Base-by-base conservation (phyloP, 2,888 invertebrate species). In the Drosophila leonis region DNA sequence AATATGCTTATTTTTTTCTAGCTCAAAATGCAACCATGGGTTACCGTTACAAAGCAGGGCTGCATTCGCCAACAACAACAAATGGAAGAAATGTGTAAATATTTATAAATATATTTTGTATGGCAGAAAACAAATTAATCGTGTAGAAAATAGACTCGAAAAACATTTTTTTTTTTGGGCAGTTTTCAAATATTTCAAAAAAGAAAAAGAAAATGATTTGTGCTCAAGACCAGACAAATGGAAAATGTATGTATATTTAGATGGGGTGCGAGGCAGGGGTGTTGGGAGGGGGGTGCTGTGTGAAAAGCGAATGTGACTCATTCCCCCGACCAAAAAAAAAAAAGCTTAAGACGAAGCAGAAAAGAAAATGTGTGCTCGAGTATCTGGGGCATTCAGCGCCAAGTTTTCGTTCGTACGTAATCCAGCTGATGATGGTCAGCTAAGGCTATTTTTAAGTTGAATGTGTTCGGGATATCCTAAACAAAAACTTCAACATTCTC, bases 351-450 rank as follows among this genome's bases (percentile, higher is more conserved):
- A 27, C n/a, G 27, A 46, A 46, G n/a, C 15, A n/a, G 29, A 10
- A 29, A 33, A 60, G 35, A 64, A 64, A 66, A 62, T 59, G 48
- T 74, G 46, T 79, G 75, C 51, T 46, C 59, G 46, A 68, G 75
- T 77, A 77, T 77, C 80, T 78, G 72, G 72, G 80, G 64, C 78
- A 75, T 56, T 70, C 44, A 48, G 48, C 61, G 57, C 27, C 33
- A 27, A 52, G 64, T 65, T 66, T 55, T 51, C 69, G 24, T 24
- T 24, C 71, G 80, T 71, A 80, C 78, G 76, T 75, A 79, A 77
- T 77, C 77, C 77, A 77, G 80, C 66, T 44, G 37, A 33, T 54
- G 60, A 35, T 67, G 24, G 35, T 31, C 29, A 60, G 37, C 48
- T 59, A 29, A 41, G 27, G 1, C 76, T 80, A 80, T 71, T 75